Evolutionary conservation across 2,888 invertebrate genomes (phyloP), one percentile per base, ranked within the genome.

Genomic region (Hoplodrina ambigua): DNA sequence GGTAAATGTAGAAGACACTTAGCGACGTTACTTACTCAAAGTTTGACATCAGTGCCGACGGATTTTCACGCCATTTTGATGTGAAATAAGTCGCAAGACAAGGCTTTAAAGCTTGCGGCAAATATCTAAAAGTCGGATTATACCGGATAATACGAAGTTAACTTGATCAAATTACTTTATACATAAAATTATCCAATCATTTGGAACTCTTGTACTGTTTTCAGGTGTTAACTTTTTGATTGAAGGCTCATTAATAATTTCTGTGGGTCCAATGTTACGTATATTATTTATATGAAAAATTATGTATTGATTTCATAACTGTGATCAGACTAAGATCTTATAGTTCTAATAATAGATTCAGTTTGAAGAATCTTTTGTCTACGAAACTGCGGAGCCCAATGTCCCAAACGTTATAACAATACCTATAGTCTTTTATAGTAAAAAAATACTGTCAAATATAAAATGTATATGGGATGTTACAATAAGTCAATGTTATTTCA

Each of bases 91-190:
- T 84, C 78, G 57, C 56, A 71, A 56, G 66, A 71, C 61, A 67
- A 72, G 68, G 66, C 53, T 74, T 66, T 53, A 69, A 76, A 69
- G 64, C 68, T 82, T 75, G 75, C 55, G 74, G 72, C 68, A 78
- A 83, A 82, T 71, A 77, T 70, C 76, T 60, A 57, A 72, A 80
- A 78, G 75, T 71, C 56, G 74, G 74, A 76, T 82, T 76, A 80
- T 69, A 64, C 50, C 33, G 69, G 68, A 78, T 83, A 77, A 82
- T 66, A 68, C 60, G 61, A 68, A 74, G 73, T 74, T 68, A 73
- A 84, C 67, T 82, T 78, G 55, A 75, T 82, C 61, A 68, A 80
- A 71, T 84, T 78, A 81, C 70, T 81, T 78, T 64, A 8, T 49
- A 60, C 54, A 52, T 58, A 69, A 56, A 66, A 84, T 77, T 65